Evolutionary conservation across 2,113 vertebrate genomes (phyloP), one percentile per base, ranked within the genome.

Genomic region (Salvelinus namaycush): DNA sequence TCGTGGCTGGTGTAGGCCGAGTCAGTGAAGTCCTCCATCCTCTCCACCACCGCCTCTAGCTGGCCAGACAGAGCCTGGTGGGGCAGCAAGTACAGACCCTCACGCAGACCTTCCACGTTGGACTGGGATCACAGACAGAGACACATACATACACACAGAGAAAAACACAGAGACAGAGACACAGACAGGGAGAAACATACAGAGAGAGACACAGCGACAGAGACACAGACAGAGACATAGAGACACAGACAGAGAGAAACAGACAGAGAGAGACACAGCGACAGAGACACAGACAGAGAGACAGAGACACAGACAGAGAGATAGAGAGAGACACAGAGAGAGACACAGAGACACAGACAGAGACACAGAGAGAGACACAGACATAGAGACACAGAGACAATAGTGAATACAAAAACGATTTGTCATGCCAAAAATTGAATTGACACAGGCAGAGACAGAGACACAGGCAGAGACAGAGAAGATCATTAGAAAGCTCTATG

Each of bases 1-100:
- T 98, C 97, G 11, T 99, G 98, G 87, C 95, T 96, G 88, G 97
- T 99, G 90, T 98, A 99, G 66, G 98, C 95, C 67, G 97, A 99
- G 83, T 99, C 97, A 0, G 97, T 99, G 89, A 99, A 99, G 87
- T 98, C 97, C 87, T 99, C 97, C 0, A 94, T 98, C 74, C 95
- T 95, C 89, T 99, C 98, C 83, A 97, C 88, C 84, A 98, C 91
- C 68, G 91, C 89, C 84, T 98, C 97, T 87, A 99, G 85, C 85
- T 95, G 94, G 12, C 91, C 86, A 0, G 90, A 90, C 80, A 99
- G 85, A 79, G 90, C 93, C 87, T 97, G 96, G 79, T 95, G 96
- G 0, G 95, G 92, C 72, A 93, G 86, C 77, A 93, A 91, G 90
- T 93, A 94, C 83, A 96, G 93, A 84, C 95, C 95, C 80, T 97